phyloP scores from a whole-genome alignment of 2,113 vertebrate species.

The Heteronetta atricapilla region DNA sequence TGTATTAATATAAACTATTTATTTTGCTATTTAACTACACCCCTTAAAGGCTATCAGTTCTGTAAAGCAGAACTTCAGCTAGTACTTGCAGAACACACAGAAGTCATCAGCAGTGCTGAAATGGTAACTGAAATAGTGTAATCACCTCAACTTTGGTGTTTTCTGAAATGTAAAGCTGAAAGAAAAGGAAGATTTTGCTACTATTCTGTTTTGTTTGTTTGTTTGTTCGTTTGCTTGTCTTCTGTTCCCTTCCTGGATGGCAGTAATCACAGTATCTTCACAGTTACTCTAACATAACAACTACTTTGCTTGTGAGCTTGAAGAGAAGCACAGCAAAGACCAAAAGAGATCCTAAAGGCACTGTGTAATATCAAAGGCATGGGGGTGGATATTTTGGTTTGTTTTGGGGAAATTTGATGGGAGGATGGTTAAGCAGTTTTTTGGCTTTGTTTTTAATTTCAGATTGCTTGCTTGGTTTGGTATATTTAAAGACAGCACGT shows the following conservation, averaged over 20 bases:
- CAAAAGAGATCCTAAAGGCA: not conserved
- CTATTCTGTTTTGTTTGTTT: not conserved
- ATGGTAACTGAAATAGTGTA: not conserved
- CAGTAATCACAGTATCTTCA: not conserved
- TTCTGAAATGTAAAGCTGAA: not conserved
- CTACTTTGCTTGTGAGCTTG: not conserved
- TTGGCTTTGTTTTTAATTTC: not conserved
- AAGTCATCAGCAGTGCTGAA: rapidly evolving
- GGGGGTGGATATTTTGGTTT: rapidly evolving
- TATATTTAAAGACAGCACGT: not conserved
- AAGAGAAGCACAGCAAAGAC: not conserved
- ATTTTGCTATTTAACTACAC: not conserved
- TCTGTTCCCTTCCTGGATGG: not conserved
- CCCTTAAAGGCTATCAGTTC: not conserved
- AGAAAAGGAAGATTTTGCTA: not conserved
- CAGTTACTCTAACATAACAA: not conserved
- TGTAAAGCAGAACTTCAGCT: not conserved
- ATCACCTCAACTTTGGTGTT: not conserved
- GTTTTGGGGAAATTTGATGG: not conserved
- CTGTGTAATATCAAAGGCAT: too few relatives aligned
- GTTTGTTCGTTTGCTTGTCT: not conserved
- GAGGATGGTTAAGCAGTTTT: not conserved
- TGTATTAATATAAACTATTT: not conserved
- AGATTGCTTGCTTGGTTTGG: not conserved
- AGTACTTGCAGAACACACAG: not conserved